Evolutionary conservation across 2,888 invertebrate species (phyloP), one percentile per base, ranked within the genome.

Genomic region (Mythimna pallens): DNA sequence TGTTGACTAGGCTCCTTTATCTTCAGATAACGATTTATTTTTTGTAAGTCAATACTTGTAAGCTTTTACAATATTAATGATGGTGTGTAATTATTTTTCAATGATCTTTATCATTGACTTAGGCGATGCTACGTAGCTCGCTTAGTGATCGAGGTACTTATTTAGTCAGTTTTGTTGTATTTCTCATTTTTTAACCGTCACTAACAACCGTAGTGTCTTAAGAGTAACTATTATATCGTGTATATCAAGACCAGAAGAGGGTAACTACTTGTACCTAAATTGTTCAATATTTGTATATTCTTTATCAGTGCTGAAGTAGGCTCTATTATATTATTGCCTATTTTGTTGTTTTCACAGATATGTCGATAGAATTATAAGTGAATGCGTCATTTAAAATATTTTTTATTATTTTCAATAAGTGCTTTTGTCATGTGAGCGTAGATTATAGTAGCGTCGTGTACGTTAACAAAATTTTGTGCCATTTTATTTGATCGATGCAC

Each of bases 381-480:
- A 64, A 68, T 63, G 66, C 66, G 54, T 70, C 61, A 71, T 70
- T 73, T 54, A 64, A 67, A 62, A 30, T 71, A 76, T 73, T 76
- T 71, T 78, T 78, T 74, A 54, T 74, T 83, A 77, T 57, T 76
- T 59, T 70, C 22, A 73, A 72, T 81, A 80, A 76, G 77, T 83
- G 84, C 80, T 85, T 84, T 81, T 71, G 76, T 75, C 74, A 63
- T 22, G 72, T 76, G 80, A 75, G 74, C 73, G 78, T 88, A 84
- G 82, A 69, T 78, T 76, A 81, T 77, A 82, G 84, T 82, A 73
- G 86, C 83, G 84, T 86, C 85, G 84, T 87, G 86, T 86, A 88
- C 86, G 82, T 89, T 89, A 93, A 94, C 94, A 94, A 95, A 94
- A 92, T 91, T 93, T 83, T 89, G 95, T 95, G 95, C 95, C 95